phyloP scores from a whole-genome alignment of 2,797 vertebrate genomes.

The Enteromius afrohamiltoni region DNA sequence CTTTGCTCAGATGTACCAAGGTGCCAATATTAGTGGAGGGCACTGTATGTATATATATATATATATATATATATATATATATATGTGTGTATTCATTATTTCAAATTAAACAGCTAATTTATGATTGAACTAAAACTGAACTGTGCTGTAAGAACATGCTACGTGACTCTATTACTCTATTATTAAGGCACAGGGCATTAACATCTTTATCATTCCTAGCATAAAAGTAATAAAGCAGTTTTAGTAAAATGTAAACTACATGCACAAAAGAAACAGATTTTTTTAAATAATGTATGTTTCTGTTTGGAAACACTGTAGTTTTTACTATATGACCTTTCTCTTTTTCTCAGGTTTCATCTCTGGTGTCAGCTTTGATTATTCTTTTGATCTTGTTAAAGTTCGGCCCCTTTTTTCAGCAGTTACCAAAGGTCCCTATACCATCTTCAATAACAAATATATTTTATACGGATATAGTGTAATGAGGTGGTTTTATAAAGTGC shows the following conservation, averaged over 20 bases:
- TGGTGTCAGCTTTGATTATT: slow-evolving; percentile 82
- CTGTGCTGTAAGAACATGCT: not conserved
- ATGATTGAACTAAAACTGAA: not conserved
- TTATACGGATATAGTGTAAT: not conserved
- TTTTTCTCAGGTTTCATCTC: slow-evolving; percentile 78
- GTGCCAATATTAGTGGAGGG: no score
- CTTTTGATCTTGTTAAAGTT: slow-evolving; percentile 84
- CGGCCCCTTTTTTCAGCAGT: slow-evolving; percentile 83
- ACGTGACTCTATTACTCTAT: not conserved
- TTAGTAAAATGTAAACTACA: not conserved
- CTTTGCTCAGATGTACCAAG: no score
- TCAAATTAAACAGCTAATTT: not conserved
- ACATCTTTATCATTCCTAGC: slow-evolving; percentile 9
- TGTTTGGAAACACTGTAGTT: not conserved
- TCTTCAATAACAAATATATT: not conserved
- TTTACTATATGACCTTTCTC: not conserved
- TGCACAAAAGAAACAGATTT: not conserved
- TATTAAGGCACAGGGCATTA: not conserved
- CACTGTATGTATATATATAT: no score
- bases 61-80: no score
- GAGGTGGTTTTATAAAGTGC: not conserved
- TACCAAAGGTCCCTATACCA: slow-evolving; percentile 82
- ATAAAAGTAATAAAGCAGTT: not conserved
- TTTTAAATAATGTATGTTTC: not conserved
- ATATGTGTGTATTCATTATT: not conserved